These are phyloP conservation scores for Phataginus tricuspis DNA, from an alignment of 2,797 vertebrate genomes.

Conservation along the genomic window DNA sequence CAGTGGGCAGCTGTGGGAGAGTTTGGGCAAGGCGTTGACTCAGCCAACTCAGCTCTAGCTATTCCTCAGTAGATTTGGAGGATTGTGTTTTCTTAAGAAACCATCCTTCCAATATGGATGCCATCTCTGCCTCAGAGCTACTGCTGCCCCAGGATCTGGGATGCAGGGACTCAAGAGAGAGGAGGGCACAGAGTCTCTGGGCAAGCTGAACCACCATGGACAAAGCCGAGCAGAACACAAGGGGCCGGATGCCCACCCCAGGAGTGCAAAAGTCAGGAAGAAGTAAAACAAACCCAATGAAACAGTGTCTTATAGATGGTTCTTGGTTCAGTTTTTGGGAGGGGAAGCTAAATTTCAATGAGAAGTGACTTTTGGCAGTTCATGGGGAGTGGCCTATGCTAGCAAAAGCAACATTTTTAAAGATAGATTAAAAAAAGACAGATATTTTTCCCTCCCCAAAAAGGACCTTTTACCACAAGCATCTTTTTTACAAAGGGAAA, in stretches of 20 bases:
- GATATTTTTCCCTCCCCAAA: background rate
- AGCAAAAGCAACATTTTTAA: background rate
- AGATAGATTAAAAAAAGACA: background rate
- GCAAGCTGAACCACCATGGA: background rate
- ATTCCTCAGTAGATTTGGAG: background rate
- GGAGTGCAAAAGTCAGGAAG: background rate
- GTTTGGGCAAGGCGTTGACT: background rate
- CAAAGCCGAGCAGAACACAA: background rate
- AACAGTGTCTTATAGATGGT: background rate
- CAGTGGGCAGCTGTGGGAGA: background rate
- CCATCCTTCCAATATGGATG: background rate
- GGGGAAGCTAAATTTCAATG: background rate
- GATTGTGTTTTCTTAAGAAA: background rate
- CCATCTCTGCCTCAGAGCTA: fast-evolving
- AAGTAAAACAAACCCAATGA: background rate
- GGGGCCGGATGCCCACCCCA: background rate
- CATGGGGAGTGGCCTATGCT: background rate
- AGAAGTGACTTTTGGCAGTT: background rate
- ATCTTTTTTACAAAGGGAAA: conserved; percentile 21
- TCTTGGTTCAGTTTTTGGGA: background rate
- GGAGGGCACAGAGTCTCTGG: background rate
- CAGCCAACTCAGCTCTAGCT: background rate
- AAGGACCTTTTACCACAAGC: background rate
- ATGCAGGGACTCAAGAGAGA: too few species aligned
- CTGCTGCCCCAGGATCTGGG: background rate